A percentile compares a stretch with the other conserved stretches of the same genome.
These are phyloP conservation scores for Lutraria lutraria DNA, from an alignment of 2,888 invertebrate species.

Conservation along the genomic window DNA sequence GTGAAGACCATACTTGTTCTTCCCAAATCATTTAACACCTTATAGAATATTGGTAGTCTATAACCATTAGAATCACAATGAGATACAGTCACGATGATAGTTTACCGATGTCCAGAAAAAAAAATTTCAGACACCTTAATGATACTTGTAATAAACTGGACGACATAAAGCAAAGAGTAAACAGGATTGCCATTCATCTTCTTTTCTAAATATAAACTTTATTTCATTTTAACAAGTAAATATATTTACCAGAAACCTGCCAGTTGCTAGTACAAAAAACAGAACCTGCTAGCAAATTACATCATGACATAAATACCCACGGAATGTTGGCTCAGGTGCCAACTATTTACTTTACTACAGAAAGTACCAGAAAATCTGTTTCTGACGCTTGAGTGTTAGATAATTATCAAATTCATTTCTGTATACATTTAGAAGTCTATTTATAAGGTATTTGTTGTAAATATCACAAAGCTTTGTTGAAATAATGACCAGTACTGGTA, in stretches of 20 bases:
- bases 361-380: background rate
- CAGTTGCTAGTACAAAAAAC: background rate
- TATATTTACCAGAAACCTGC: background rate
- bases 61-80: too few relatives aligned
- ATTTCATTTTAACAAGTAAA: background rate
- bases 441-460: background rate
- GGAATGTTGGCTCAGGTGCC: constrained; percentile 1
- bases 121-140: too few relatives aligned
- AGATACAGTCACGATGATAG: too few relatives aligned
- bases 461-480: too few relatives aligned
- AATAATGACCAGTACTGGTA: too few relatives aligned
- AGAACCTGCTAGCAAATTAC: background rate
- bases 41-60: too few relatives aligned
- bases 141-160: too few relatives aligned
- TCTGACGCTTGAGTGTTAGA: background rate
- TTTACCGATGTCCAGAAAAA: too few relatives aligned
- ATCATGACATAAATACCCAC: background rate
- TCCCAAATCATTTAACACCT: too few relatives aligned
- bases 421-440: background rate
- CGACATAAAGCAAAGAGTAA: too few relatives aligned
- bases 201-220: constrained; percentile 1
- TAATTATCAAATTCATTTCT: background rate
- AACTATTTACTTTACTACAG: constrained; percentile 14
- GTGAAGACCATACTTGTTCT: too few relatives aligned
- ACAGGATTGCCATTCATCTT: background rate